Evolutionary conservation across 2,888 invertebrate species (phyloP), one percentile per base, ranked within the genome.

Genomic region (Heterodera filipjevi): DNA sequence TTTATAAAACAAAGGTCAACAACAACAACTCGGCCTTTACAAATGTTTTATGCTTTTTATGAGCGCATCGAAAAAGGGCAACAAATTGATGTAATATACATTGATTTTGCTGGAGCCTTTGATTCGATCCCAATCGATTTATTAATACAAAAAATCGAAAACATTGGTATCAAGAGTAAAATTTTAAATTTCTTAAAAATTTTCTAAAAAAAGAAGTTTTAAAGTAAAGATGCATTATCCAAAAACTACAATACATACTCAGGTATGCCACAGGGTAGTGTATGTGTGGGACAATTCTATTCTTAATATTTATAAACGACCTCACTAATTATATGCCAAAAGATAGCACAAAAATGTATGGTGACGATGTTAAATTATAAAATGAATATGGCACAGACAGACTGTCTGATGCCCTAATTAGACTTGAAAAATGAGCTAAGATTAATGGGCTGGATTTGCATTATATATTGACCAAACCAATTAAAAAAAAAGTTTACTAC

Each of bases 211-310:
- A n/a, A n/a, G n/a, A n/a, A n/a, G n/a, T n/a, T n/a, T n/a, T n/a
- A n/a, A n/a, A n/a, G n/a, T n/a, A n/a, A n/a, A n/a, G n/a, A n/a
- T n/a, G n/a, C n/a, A n/a, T n/a, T n/a, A n/a, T n/a, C n/a, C n/a
- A n/a, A n/a, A n/a, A n/a, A n/a, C n/a, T n/a, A n/a, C n/a, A n/a
- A n/a, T n/a, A n/a, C 76, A n/a, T n/a, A 30, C 30, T 78, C 78
- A 27, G 78, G 78, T 10, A 77, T 78, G 16, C 78, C 78, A 22
- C 78, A 78, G 70, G 78, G 78, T 10, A 78, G 66, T 35, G 78
- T n/a, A n/a, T 78, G 5, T 53, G 77, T 12, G 79, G 79, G 3
- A 78, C 79, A 5, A 19, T 77, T 19, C 66, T 78, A 66, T 78
- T 78, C 39, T 44, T 78, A 19, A 19, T 78, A 3, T 78, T 35